Evolutionary conservation across 2,888 invertebrate genomes (phyloP), one percentile per base, ranked within the genome.

Genomic region (Orthosia gracilis): DNA sequence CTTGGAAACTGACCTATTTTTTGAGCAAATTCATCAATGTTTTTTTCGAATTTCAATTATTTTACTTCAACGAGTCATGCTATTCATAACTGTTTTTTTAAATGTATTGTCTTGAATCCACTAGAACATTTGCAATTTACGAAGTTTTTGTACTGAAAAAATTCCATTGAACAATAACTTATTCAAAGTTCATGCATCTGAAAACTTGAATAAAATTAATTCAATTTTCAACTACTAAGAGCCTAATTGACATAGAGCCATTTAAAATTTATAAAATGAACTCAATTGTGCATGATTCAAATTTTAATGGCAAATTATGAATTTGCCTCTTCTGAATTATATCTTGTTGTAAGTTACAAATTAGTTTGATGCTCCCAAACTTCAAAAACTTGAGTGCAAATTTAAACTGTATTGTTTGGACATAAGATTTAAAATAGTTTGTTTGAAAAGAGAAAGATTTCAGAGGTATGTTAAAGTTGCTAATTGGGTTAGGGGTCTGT

Each of bases 301-400:
- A 65, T 69, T 74, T 40, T 12, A 62, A 78, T 67, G 23, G 18
- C 26, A 47, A 61, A 52, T 69, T 18, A 55, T 11, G 31, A n/a
- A 31, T 54, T 54, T 26, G 45, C 69, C 49, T 21, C 50, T 45
- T 15, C 45, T 49, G 7, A 64, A 74, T 67, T 45, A 63, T 52
- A 68, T 72, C 81, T 65, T 78, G 77, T 70, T 26, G 50, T 70
- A 74, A 68, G 74, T 78, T 70, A 50, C 5, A 76, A 82, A 66
- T 76, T 65, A 49, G 49, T 63, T 63, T 12, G 59, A 23, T 18
- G 13, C n/a, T 7, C 11, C 21, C 4, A 12, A 57, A 65, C 50
- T 61, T 5, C 15, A 15, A n/a, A 50, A 4, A n/a, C 0, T 15
- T 47, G 9, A 18, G 40, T 21, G 40, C 40, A 49, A 84, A 1